A percentile compares a stretch with the other conserved stretches of the same genome.
Evolutionary conservation across 2,113 vertebrate genomes (phyloP).

Genomic region (Morone chrysops): DNA sequence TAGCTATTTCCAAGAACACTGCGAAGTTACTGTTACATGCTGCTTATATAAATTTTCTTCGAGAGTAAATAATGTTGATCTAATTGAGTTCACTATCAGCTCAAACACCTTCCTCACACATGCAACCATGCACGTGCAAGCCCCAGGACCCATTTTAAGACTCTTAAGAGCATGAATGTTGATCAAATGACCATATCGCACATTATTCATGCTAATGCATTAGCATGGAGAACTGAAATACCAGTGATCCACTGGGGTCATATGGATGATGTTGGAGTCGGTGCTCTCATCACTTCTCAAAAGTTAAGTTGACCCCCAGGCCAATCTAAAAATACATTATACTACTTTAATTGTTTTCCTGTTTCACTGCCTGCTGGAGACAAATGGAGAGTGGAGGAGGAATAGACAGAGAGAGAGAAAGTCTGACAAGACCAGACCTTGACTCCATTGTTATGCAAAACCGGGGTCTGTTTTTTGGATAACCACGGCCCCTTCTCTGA

Average conservation of each 20-base stretch:
- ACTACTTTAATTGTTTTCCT: not conserved
- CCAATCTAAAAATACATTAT: not conserved
- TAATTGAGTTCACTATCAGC: not conserved
- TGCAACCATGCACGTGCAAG: not conserved
- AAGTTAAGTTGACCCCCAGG: not conserved
- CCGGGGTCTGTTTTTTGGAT: conserved; percentile 44
- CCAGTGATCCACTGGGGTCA: not conserved
- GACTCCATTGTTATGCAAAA: conserved; percentile 20
- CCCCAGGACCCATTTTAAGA: not conserved
- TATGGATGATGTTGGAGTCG: not conserved
- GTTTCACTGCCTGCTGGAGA: conserved; percentile 3
- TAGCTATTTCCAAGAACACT: not conserved
- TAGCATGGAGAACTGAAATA: not conserved
- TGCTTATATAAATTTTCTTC: not conserved
- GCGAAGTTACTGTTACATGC: not conserved
- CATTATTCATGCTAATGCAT: not conserved
- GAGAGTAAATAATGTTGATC: not conserved
- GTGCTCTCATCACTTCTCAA: not conserved
- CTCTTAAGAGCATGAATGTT: not conserved
- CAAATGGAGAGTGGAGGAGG: not conserved
- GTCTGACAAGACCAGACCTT: conserved; percentile 19
- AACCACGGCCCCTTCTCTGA: conserved; percentile 36
- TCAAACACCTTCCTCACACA: not conserved
- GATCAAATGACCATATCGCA: not conserved
- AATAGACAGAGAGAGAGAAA: conserved; percentile 20